Percentiles rank a stretch among this genome's conserved stretches.
These are phyloP conservation scores for Parazoanthus darwini DNA, from an alignment of 92 coral and sea anemone species.

Conservation along the genomic window DNA sequence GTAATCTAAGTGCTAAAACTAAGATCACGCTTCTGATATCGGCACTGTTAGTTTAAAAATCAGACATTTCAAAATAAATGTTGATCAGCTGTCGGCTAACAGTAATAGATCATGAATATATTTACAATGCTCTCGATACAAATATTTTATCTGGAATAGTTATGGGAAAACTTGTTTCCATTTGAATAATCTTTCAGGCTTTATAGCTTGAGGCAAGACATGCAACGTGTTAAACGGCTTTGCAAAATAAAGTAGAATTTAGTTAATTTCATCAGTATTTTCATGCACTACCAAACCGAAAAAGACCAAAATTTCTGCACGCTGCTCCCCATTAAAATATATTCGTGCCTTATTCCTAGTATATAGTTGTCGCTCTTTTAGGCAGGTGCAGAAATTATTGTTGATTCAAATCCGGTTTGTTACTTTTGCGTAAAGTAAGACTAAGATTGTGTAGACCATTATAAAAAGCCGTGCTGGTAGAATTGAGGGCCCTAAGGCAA, in stretches of 20 bases:
- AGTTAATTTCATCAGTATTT: background rate
- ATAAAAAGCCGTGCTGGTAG: background rate
- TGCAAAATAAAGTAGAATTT: too few relatives aligned
- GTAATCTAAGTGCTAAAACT: too few relatives aligned
- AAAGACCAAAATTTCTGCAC: background rate
- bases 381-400: conserved; percentile 12
- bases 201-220: background rate
- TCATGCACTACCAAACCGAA: background rate
- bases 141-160: background rate
- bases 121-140: too few relatives aligned
- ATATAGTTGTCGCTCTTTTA: background rate
- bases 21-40: background rate
- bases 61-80: background rate
- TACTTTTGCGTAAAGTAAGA: background rate
- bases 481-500: background rate
- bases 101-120: background rate
- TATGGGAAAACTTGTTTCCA: too few relatives aligned
- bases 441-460: background rate
- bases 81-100: background rate
- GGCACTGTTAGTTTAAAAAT: too few relatives aligned
- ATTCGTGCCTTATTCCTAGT: background rate
- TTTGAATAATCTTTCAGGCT: background rate
- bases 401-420: background rate
- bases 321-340: background rate
- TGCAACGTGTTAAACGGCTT: background rate